These are phyloP conservation scores for Ahaetulla prasina DNA, from an alignment of 2,113 vertebrate species.

Conservation along the genomic window DNA sequence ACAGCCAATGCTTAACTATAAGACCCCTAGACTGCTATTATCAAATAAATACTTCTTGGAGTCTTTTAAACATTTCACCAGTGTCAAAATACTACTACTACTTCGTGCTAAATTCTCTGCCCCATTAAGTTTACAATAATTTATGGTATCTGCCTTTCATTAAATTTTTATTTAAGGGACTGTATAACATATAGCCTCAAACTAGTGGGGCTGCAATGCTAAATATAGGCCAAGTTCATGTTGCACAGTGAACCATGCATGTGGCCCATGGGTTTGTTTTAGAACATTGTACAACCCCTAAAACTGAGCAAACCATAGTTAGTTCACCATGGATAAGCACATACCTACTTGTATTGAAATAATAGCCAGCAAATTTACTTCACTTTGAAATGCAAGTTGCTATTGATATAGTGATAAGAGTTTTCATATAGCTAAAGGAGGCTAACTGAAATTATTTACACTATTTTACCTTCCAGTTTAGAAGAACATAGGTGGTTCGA, in stretches of 20 bases:
- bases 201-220: neutral
- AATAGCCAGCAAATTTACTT: neutral
- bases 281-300: neutral
- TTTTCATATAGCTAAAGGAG: neutral
- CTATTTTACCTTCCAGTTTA: neutral
- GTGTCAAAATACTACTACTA: conserved; percentile 34
- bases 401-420: neutral
- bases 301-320: neutral
- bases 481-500: neutral
- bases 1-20: conserved; percentile 58
- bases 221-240: neutral
- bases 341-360: neutral
- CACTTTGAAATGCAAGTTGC: neutral
- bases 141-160: conserved; percentile 33
- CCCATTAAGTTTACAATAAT: conserved; percentile 29
- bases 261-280: neutral
- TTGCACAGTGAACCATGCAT: neutral
- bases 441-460: neutral
- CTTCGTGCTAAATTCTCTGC: conserved; percentile 5
- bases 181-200: neutral
- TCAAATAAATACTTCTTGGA: conserved; percentile 35
- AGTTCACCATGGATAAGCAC: neutral
- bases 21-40: conserved; percentile 40
- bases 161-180: neutral
- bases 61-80: conserved; percentile 30